Evolutionary conservation across 2,113 vertebrate species (phyloP).

Genomic region (Pipra filicauda): DNA sequence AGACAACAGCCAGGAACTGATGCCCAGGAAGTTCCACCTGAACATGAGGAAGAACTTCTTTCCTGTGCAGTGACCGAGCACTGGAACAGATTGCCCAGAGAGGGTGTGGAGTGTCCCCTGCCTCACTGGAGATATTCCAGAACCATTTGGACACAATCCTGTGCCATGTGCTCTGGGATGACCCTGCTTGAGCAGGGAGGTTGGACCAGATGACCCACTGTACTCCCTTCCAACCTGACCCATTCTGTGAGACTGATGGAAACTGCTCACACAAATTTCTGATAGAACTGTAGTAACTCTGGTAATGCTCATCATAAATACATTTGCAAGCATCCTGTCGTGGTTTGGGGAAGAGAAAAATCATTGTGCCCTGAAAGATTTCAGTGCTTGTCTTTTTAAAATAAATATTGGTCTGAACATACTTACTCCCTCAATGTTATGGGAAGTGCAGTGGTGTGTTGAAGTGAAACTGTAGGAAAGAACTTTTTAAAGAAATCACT

Average conservation of each 20-base stretch:
- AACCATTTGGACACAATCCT: fast-evolving
- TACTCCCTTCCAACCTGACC: background rate
- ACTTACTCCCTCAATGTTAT: background rate
- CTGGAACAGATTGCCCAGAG: fast-evolving
- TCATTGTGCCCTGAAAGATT: background rate
- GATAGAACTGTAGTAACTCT: background rate
- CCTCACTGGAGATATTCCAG: background rate
- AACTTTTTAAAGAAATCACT: background rate
- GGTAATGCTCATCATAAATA: background rate
- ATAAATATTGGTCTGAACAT: background rate
- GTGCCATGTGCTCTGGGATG: background rate
- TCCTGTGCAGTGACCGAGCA: fast-evolving
- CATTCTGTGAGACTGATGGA: background rate
- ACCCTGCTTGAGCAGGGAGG: background rate
- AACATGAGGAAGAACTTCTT: background rate
- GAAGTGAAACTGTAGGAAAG: background rate
- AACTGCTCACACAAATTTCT: background rate
- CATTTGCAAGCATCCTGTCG: background rate
- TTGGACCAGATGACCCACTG: fast-evolving
- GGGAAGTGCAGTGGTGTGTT: background rate
- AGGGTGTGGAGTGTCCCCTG: background rate
- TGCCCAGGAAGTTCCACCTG: background rate
- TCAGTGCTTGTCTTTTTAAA: background rate
- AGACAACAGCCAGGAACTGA: fast-evolving
- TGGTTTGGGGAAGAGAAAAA: background rate